Conservation (phyloP, 2,113 vertebrate species). For the Myrmecophaga tridactyla region DNA sequence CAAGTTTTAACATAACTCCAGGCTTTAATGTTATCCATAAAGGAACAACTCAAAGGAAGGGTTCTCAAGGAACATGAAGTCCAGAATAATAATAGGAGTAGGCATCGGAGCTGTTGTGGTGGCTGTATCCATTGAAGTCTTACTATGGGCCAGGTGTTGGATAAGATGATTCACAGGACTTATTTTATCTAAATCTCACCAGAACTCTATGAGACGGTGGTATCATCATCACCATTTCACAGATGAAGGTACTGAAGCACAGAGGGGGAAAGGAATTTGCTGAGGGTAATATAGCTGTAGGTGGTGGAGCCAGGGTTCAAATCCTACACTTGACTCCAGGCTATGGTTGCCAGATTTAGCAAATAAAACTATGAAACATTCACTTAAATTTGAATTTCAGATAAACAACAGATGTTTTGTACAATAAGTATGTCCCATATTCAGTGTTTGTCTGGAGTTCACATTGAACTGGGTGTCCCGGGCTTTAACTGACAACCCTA, state of each 20-base stretch:
- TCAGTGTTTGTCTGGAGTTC: not conserved
- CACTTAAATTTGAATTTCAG: not conserved
- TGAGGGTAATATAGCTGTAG: not conserved
- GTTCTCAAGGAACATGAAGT: not conserved
- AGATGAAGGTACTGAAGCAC: not conserved
- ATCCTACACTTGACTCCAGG: not conserved
- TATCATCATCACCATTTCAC: not conserved
- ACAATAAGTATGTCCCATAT: no score
- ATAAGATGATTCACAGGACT: not conserved
- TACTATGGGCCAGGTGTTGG: not conserved
- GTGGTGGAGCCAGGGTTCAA: not conserved
- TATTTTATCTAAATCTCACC: not conserved
- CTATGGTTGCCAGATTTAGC: not conserved
- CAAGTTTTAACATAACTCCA: not conserved
- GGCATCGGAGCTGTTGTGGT: rapidly evolving
- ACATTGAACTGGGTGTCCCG: not conserved
- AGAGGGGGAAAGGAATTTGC: not conserved
- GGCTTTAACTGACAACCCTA: not conserved
- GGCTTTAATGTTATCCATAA: not conserved
- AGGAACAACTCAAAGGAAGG: not conserved
- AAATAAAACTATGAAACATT: not conserved
- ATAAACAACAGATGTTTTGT: not conserved
- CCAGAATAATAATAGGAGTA: not conserved
- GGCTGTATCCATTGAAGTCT: not conserved
- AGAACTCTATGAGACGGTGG: not conserved